Base-by-base conservation (phyloP, 1,140 invertebrate species). In the Hormaphis cornu region DNA sequence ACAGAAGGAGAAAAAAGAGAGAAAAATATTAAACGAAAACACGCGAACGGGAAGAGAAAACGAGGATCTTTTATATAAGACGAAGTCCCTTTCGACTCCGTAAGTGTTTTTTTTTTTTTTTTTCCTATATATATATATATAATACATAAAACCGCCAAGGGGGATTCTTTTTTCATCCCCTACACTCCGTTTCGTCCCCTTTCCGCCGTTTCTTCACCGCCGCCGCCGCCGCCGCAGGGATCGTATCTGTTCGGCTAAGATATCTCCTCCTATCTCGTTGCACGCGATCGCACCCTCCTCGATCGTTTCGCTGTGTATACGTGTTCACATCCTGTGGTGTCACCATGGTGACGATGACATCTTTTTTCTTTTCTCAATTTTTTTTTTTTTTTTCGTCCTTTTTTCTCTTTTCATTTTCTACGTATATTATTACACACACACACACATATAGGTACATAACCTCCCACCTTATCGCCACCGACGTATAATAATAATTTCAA, bases 341-440 rank as follows among this genome's bases (percentile, higher is more conserved):
- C 54, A 48, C 59, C 59, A 66, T 66, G 59, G 59, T 48, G 42
- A 66, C 59, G 59, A 66, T 66, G 59, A 66, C 59, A 66, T 66
- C 40, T 46, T 61, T 44, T 40, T 44, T 44, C 30, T 30, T 24
- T n/a, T 24, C 42, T 9, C 28, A 18, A 24, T 35, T 22, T 24
- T 37, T 58, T 18, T 30, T 52, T 35, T 33, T 33, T 30, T 18
- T 20, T 20, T 44, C 1, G 18, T 20, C 46, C 46, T 26, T 10
- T 20, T 10, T 50, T 50, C 14, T 24, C 46, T 24, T 26, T 12
- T 50, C 46, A 24, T 56, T 56, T 37, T 35, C 7, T 22, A 33
- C 30, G n/a, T 33, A 33, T 9, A 33, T 9, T 35, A 18, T 9
- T 35, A 30, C 2, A 5, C n/a, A 10, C 10, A 22, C 24, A 56